Percentiles rank a stretch among this genome's conserved stretches.
These are phyloP conservation scores for Pteria penguin DNA, from an alignment of 2,888 invertebrate genomes.

Conservation along the genomic window DNA sequence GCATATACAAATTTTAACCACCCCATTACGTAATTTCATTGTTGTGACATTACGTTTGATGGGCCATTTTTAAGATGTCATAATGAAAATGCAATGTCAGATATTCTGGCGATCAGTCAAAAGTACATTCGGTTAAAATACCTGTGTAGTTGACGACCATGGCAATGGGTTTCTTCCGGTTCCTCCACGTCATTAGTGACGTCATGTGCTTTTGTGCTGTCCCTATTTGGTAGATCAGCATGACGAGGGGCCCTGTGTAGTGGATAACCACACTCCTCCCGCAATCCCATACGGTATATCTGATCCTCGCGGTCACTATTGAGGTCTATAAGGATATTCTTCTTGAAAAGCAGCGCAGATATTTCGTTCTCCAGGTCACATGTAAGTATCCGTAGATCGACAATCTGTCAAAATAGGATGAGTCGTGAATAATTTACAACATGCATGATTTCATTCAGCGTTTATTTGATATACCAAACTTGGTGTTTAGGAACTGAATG, in stretches of 20 bases:
- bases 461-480: too few species aligned
- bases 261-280: not conserved
- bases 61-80: too few species aligned
- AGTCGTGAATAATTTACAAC: not conserved
- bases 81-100: too few species aligned
- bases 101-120: too few species aligned
- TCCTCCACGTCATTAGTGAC: not conserved
- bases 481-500: too few species aligned
- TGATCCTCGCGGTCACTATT: not conserved
- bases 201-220: not conserved
- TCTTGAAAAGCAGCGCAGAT: not conserved
- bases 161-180: not conserved
- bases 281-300: not conserved
- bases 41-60: too few species aligned
- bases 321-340: not conserved
- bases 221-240: not conserved
- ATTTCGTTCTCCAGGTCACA: constrained; percentile 11
- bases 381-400: constrained; percentile 1
- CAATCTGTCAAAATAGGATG: not conserved
- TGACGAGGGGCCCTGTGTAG: constrained; percentile 10
- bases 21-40: too few species aligned
- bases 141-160: not conserved
- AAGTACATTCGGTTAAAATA: too few species aligned
- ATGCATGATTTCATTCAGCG: too few species aligned
- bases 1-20: too few species aligned